A percentile compares a stretch with the other conserved stretches of the same genome.
phyloP scores from a whole-genome alignment of 2,113 vertebrate genomes.

The Pteronura brasiliensis region DNA sequence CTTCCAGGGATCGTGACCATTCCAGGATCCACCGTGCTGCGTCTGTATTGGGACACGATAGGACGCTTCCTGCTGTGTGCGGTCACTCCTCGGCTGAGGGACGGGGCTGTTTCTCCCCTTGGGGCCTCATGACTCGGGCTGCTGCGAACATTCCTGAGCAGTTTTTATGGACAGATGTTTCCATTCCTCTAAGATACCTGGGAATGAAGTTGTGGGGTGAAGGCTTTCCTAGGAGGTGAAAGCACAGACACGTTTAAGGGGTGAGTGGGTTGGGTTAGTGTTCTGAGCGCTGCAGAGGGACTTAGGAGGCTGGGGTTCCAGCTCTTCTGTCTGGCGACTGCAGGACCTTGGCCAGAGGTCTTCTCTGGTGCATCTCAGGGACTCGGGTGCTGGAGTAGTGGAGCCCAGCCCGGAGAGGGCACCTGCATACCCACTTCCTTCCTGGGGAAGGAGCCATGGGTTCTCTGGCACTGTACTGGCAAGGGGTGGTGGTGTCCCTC shows the following conservation, averaged over 20 bases:
- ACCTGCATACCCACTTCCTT: background rate
- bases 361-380: background rate
- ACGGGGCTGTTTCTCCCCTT: background rate
- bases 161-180: background rate
- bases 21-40: accelerated
- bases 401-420: background rate
- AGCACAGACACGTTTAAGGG: background rate
- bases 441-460: background rate
- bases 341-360: background rate
- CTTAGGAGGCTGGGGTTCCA: background rate
- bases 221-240: background rate
- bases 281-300: background rate
- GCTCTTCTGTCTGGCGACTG: background rate
- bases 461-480: background rate
- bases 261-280: background rate
- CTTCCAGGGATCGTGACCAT: accelerated
- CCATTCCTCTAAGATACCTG: background rate
- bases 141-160: accelerated
- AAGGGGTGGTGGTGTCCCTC: background rate
- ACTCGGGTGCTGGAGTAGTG: background rate
- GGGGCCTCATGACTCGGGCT: accelerated
- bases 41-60: background rate
- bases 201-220: background rate
- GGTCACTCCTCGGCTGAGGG: accelerated
- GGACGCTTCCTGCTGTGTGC: accelerated